phyloP scores from a whole-genome alignment of 2,888 invertebrate genomes.

The Cantharis nigra region DNA sequence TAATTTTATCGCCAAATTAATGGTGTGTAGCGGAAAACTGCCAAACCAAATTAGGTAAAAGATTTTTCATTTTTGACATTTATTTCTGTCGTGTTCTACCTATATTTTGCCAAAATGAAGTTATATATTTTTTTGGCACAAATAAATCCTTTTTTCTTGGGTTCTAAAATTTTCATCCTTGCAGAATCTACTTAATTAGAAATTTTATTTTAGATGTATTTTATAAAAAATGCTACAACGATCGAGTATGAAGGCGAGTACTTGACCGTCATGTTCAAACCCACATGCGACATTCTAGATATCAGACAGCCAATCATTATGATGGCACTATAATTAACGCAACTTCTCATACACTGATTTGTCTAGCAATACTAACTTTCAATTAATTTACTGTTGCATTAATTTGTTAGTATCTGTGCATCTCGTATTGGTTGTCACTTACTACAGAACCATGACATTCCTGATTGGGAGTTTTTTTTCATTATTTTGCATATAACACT shows the following conservation, averaged over 20 bases:
- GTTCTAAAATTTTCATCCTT: background rate
- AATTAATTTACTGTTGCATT: constrained; percentile 28
- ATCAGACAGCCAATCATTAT: constrained; percentile 24
- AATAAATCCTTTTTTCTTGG: no score
- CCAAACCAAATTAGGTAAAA: background rate
- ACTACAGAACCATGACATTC: constrained; percentile 11
- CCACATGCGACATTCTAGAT: constrained; percentile 25
- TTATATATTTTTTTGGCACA: no score
- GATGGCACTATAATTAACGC: constrained; percentile 16
- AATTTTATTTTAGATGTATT: background rate
- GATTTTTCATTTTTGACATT: background rate
- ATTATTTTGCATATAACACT: background rate
- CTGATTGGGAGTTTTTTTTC: background rate
- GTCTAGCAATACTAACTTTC: constrained; percentile 20
- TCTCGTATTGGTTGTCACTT: constrained; percentile 21
- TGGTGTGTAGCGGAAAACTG: background rate
- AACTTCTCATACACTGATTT: constrained; percentile 29
- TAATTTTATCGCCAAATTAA: background rate
- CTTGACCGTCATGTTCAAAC: constrained; percentile 22
- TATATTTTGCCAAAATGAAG: no score
- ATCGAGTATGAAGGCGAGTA: constrained; percentile 22
- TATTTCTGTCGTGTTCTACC: no score
- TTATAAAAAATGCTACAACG: constrained; percentile 17
- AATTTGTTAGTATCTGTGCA: constrained; percentile 21
- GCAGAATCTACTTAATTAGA: background rate